Conservation (phyloP, 2,797 vertebrate genomes). For the Danio jaintianensis region DNA sequence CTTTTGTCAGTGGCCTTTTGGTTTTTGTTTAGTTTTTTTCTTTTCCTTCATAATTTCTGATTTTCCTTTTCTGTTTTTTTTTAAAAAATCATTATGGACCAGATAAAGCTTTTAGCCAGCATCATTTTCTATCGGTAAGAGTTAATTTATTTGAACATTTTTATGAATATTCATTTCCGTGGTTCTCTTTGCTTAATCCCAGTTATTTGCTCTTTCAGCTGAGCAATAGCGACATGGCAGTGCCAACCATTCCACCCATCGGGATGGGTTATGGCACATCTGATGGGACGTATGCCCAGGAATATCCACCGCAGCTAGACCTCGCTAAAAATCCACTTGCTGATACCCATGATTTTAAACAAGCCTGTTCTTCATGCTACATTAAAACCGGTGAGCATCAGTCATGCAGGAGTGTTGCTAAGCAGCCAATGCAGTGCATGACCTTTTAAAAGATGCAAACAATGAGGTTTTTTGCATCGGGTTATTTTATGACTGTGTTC, state of each 20-base stretch:
- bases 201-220: constrained; percentile 75
- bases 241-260: constrained; percentile 74
- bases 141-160: not conserved
- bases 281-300: constrained; percentile 73
- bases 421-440: not conserved
- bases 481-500: not conserved
- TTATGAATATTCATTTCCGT: not conserved
- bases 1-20: not conserved
- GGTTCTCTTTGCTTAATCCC: not conserved
- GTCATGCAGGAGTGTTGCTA: constrained; percentile 1
- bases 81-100: constrained; percentile 16
- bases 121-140: constrained; percentile 69
- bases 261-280: constrained; percentile 85
- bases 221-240: constrained; percentile 78
- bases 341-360: constrained; percentile 92
- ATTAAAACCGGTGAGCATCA: constrained; percentile 87
- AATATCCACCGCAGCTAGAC: constrained; percentile 73
- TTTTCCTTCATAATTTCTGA: not conserved
- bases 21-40: not conserved
- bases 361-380: constrained; percentile 91
- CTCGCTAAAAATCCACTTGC: constrained; percentile 88
- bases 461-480: constrained; percentile 13
- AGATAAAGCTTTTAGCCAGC: constrained; percentile 65
- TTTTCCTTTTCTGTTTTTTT: not conserved
- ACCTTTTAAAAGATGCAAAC: constrained; percentile 8